phyloP scores from a whole-genome alignment of 2,113 vertebrate genomes.

The Rhynchopsitta pachyrhyncha region DNA sequence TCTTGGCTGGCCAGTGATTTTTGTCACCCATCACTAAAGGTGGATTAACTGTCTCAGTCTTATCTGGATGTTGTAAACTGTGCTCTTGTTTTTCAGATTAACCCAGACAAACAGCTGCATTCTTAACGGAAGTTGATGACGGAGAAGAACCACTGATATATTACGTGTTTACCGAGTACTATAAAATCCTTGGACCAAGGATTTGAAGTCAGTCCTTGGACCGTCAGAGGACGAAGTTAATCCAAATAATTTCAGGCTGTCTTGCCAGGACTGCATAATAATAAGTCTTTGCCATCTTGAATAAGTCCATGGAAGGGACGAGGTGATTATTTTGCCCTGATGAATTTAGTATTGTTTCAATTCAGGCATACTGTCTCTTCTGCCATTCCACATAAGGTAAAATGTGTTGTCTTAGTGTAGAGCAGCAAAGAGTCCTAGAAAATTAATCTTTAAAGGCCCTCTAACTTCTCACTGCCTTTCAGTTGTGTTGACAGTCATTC shows the following conservation, averaged over 20 bases:
- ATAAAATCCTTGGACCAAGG: neutral
- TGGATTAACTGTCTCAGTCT: neutral
- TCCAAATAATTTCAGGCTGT: neutral
- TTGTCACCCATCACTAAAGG: neutral
- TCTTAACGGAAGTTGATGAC: neutral
- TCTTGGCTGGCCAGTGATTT: neutral
- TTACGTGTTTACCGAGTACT: neutral
- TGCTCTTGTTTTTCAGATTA: neutral
- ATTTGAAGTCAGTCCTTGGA: neutral
- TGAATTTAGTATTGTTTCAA: neutral
- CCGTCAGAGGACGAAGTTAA: neutral
- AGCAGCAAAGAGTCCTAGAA: neutral
- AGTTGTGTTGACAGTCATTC: neutral
- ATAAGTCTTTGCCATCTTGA: neutral
- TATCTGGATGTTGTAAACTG: neutral
- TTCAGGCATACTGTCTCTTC: neutral
- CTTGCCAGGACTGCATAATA: neutral
- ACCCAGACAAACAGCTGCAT: neutral
- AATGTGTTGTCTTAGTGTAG: neutral
- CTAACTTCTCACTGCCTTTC: neutral
- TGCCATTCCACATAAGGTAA: neutral
- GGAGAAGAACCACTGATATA: neutral
- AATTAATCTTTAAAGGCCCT: neutral
- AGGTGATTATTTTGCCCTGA: neutral
- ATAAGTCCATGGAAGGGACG: neutral